Evolutionary conservation across 1,140 invertebrate genomes (phyloP).

Genomic region (Bombus terrestris): DNA sequence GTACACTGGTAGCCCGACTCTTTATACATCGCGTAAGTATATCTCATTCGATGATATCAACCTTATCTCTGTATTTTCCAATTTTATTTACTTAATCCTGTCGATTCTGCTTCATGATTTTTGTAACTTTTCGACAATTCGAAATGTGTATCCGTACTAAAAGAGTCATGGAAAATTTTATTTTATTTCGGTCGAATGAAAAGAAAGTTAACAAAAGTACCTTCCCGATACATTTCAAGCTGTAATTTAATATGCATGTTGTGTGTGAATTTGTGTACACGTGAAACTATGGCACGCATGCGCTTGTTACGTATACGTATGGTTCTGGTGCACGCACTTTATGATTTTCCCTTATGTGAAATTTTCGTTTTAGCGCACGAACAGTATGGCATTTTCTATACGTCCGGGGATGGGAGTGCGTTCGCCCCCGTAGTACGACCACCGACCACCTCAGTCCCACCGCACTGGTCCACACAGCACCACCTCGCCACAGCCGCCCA

Average conservation of each 20-base stretch:
- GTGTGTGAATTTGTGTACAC: slow-evolving; percentile 16
- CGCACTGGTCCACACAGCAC: slow-evolving; percentile 84
- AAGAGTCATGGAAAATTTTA: no score
- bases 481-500: slow-evolving; percentile 84
- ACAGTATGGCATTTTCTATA: slow-evolving; percentile 83
- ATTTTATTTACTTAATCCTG: background rate
- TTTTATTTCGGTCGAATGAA: no score
- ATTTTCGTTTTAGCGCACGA: slow-evolving; percentile 86
- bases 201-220: background rate
- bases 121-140: background rate
- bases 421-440: slow-evolving; percentile 85
- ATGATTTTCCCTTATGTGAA: slow-evolving; percentile 77
- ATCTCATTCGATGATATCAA: background rate
- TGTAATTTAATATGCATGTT: background rate
- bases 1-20: slow-evolving; percentile 82
- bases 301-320: slow-evolving; percentile 26
- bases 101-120: background rate
- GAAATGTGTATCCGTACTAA: no score
- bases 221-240: background rate
- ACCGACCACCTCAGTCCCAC: slow-evolving; percentile 83
- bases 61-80: background rate
- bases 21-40: slow-evolving; percentile 82
- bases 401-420: slow-evolving; percentile 83
- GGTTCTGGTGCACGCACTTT: slow-evolving; percentile 64
- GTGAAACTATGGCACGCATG: slow-evolving; percentile 39